phyloP scores from a whole-genome alignment of 2,113 vertebrate species.

The Heterotis niloticus region DNA sequence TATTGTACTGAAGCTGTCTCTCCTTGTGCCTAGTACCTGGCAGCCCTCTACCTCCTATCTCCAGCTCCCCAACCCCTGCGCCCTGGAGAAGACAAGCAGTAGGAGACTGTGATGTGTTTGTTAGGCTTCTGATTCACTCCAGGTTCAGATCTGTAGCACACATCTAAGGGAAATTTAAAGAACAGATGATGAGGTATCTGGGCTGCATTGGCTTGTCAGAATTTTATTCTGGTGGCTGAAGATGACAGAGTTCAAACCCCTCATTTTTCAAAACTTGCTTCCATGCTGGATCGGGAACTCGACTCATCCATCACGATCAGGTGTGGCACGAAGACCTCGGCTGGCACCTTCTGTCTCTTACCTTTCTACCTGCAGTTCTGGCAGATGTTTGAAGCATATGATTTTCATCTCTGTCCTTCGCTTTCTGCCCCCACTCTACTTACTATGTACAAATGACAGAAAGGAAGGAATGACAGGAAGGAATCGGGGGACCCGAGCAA shows the following conservation, averaged over 20 bases:
- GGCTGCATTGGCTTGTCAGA: too few species aligned
- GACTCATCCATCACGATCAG: not conserved
- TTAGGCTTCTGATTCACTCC: not conserved
- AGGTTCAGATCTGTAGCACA: too few species aligned
- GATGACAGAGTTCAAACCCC: too few species aligned
- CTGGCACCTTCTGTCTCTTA: not conserved
- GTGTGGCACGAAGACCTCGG: not conserved
- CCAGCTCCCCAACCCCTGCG: not conserved
- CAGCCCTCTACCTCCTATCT: not conserved
- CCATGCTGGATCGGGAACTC: not conserved
- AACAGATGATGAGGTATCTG: too few species aligned
- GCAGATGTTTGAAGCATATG: slow-evolving; percentile 19
- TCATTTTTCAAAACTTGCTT: not conserved
- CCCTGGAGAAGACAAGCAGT: not conserved
- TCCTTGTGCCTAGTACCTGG: not conserved
- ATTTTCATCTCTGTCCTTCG: not conserved
- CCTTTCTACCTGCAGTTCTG: not conserved
- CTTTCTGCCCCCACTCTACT: slow-evolving; percentile 6
- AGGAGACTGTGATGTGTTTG: not conserved
- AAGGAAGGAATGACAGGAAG: not conserved
- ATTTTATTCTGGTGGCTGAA: too few species aligned
- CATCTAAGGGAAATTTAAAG: too few species aligned
- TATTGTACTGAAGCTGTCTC: not conserved
- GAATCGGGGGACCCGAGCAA: not conserved
- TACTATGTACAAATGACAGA: not conserved